phyloP scores from a whole-genome alignment of 2,797 vertebrate species.

The Phataginus tetradactyla region DNA sequence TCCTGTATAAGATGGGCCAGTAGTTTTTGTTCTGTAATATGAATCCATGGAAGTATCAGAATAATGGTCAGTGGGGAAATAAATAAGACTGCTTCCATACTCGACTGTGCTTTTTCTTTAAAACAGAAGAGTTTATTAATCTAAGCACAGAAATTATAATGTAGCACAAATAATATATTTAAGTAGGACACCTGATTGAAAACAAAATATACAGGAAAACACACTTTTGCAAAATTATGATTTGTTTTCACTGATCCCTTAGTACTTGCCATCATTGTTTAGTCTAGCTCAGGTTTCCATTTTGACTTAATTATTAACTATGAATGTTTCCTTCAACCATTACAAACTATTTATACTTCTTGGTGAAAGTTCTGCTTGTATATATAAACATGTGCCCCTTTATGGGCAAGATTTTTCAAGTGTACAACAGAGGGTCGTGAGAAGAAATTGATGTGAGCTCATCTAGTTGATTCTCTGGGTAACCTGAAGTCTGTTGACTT shows the following conservation, averaged over 20 bases:
- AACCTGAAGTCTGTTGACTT: not conserved
- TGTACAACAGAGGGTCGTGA: not conserved
- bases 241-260: not conserved
- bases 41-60: not conserved
- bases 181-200: not conserved
- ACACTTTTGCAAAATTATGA: not conserved
- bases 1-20: not conserved
- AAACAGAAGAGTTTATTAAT: not conserved
- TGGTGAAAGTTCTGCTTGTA: slow-evolving; percentile 19
- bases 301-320: slow-evolving; percentile 60
- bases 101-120: not conserved
- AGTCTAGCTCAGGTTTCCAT: slow-evolving; percentile 34
- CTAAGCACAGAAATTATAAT: not conserved
- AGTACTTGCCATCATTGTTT: slow-evolving; percentile 4
- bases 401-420: not conserved
- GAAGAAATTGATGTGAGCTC: not conserved
- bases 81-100: not conserved
- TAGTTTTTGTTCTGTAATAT: not conserved
- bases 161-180: not conserved
- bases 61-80: not conserved
- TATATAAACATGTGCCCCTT: not conserved
- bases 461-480: not conserved
- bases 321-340: slow-evolving; percentile 11
- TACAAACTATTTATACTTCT: slow-evolving; percentile 22
- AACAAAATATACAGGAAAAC: slow-evolving; percentile 28